Evolutionary conservation across 2,113 vertebrate species (phyloP).

Genomic region (Pogona vitticeps): DNA sequence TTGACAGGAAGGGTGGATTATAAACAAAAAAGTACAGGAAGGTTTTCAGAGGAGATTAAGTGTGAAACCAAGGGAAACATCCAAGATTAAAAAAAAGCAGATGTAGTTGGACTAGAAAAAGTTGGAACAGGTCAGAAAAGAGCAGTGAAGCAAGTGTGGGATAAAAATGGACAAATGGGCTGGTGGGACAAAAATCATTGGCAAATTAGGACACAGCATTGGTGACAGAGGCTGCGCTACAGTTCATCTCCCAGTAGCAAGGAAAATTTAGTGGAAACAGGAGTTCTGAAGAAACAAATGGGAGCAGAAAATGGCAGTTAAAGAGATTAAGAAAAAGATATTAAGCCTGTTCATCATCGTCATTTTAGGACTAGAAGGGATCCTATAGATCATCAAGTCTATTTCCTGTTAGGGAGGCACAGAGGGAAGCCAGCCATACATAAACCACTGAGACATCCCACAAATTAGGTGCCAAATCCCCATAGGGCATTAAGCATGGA

Average conservation of each 20-base stretch:
- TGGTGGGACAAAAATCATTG: constrained; percentile 15
- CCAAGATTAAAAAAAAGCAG: constrained; percentile 27
- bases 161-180: not conserved
- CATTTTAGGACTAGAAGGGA: too few relatives aligned
- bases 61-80: constrained; percentile 3
- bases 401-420: too few relatives aligned
- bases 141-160: constrained; percentile 43
- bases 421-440: too few relatives aligned
- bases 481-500: too few relatives aligned
- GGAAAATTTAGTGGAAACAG: fast-evolving
- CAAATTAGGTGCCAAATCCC: too few relatives aligned
- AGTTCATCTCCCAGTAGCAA: not conserved
- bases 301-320: not conserved
- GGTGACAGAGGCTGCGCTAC: not conserved
- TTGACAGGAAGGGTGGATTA: constrained; percentile 19
- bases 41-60: constrained; percentile 26
- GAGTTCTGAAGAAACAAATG: not conserved
- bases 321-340: not conserved
- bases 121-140: constrained; percentile 24
- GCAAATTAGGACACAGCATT: not conserved
- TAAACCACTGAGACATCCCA: too few relatives aligned
- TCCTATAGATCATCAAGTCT: too few relatives aligned
- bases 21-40: constrained; percentile 46
- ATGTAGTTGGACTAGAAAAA: constrained; percentile 35
- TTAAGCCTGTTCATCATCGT: too few relatives aligned